A percentile compares a stretch with the other conserved stretches of the same genome.
Evolutionary conservation across 2,113 vertebrate species (phyloP).

Genomic region (Gallinago jamesoni): DNA sequence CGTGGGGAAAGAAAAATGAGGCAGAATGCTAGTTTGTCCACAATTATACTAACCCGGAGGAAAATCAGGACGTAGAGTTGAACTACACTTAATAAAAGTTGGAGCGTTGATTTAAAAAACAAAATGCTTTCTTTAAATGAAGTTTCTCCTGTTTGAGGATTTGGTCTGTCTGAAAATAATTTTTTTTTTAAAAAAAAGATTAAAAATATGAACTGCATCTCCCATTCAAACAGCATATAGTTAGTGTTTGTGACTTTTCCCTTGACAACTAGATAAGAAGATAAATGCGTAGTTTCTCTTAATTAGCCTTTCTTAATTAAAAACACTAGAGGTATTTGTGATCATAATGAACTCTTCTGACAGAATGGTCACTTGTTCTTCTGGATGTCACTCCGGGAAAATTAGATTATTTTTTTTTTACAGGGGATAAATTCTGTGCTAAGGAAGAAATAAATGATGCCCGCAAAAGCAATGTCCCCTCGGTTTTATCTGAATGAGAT

Average conservation of each 20-base stretch:
- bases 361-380: constrained; percentile 85
- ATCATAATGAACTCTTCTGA: constrained; percentile 94
- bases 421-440: constrained; percentile 64
- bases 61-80: neutral
- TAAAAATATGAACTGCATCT: neutral
- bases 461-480: constrained; percentile 65
- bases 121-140: neutral
- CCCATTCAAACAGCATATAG: constrained; percentile 60
- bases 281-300: constrained; percentile 86
- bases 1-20: constrained; percentile 66
- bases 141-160: neutral
- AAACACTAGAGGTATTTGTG: constrained; percentile 89
- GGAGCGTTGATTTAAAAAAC: neutral
- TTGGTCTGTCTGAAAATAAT: neutral
- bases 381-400: constrained; percentile 83
- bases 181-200: neutral
- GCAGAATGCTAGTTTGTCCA: constrained; percentile 23
- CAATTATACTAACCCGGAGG: constrained; percentile 29
- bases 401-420: constrained; percentile 78
- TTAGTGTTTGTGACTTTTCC: constrained; percentile 64
- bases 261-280: constrained; percentile 81
- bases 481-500: constrained; percentile 79
- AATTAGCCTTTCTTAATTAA: constrained; percentile 98
- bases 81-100: neutral
- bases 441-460: constrained; percentile 75